Evolutionary conservation across 2,113 vertebrate species (phyloP), one percentile per base, ranked within the genome.

Genomic region (Panurus biarmicus): DNA sequence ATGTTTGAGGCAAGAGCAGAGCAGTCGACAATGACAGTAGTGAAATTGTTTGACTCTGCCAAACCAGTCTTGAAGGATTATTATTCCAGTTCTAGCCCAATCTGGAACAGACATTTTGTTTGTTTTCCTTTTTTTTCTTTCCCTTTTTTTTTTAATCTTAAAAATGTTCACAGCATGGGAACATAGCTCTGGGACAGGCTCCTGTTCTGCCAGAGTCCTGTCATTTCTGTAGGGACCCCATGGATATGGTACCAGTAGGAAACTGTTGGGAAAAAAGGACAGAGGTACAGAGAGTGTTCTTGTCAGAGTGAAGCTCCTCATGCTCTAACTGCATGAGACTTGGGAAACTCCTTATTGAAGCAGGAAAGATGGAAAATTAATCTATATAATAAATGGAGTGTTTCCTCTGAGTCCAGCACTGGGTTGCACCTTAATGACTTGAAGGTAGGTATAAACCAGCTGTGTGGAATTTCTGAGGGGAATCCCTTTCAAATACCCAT

Each of bases 1-100:
- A 83, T 35, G 67, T 93, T 94, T 83, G 67, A 96, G 92, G 85
- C 19, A 7, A 83, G 54, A 93, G 33, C 66, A 88, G 75, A 85
- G 42, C 71, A 90, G 92, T 85, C 33, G 0, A 62, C 58, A 96
- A 11, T 47, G 92, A 88, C 87, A 91, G 94, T 65, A 95, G 67
- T 73, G 82, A 96, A 96, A 95, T 70, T 65, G 33, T 87, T 91
- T 2, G 3, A 6, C 53, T 73, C 42, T 90, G 87, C 87, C 87
- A 96, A 95, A 73, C 54, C 62, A 82, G 74, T 70, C 62, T 87
- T 93, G 87, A 85, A 93, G 71, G 71, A 90, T 94, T 95, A 93
- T 94, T 95, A 89, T 91, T 96, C 42, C 71, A 69, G n/a, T 48
- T 76, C 50, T 70, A 90, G 58, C 18, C 50, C 45, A 50, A 58